Evolutionary conservation across 2,888 invertebrate species (phyloP), one percentile per base, ranked within the genome.

Genomic region (Philereme vetulata): DNA sequence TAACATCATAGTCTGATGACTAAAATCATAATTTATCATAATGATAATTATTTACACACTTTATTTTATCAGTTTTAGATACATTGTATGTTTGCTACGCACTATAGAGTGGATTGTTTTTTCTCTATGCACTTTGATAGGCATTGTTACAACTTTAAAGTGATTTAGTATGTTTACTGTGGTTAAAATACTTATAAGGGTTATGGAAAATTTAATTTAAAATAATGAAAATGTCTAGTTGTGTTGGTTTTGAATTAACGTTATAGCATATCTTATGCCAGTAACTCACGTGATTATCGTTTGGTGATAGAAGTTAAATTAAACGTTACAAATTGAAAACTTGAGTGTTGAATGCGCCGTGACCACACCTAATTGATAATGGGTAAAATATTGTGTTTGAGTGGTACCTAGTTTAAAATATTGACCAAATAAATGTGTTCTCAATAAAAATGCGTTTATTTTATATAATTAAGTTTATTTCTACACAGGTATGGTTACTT

Each of bases 401-500:
- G 89, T 90, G 88, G 84, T 85, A 80, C 78, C 83, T 86, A 84
- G 83, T 87, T 89, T 85, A 82, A 81, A 85, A 77, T 82, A 79
- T 85, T 90, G 92, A 92, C 92, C 91, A 91, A 92, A 90, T 91
- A 92, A 90, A 92, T 89, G 92, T 92, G 92, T 92, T 92, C 91
- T 86, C 75, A 90, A 85, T 85, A 85, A 90, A 80, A 73, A 48
- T 43, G 80, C 66, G 51, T 56, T 64, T 64, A 51, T 65, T 67
- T 76, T 71, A 75, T 76, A 81, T 73, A 68, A 66, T 74, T 70
- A 62, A 51, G 64, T 66, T 72, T 60, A 66, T 72, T 75, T 84
- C 78, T 58, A 91, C 44, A 85, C 85, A 62, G 92, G 91, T 75
- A 91, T 86, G 81, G 95, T 96, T 64, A 96, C 95, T 86, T 96